Evolutionary conservation across 2,888 invertebrate species (phyloP).

Genomic region (Cinara cedri): DNA sequence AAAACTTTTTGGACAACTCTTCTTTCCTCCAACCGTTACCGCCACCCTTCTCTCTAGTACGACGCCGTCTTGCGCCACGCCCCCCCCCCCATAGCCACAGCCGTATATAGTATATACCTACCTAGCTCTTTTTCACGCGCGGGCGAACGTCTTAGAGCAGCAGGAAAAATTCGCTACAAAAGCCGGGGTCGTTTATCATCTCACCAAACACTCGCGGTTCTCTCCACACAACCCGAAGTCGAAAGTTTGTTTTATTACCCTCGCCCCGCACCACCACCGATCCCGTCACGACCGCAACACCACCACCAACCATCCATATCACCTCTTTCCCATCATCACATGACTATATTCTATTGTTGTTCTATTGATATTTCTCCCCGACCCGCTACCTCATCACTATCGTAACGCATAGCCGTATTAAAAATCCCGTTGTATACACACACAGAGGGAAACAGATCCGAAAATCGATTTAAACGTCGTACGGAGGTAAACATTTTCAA

Average conservation of each 20-base stretch:
- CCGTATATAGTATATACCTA: not conserved
- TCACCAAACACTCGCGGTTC: constrained; percentile 38
- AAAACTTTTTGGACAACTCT: constrained; percentile 54
- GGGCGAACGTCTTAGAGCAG: constrained; percentile 36
- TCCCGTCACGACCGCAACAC: not conserved
- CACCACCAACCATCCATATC: too few relatives aligned
- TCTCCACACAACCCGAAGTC: constrained; percentile 30
- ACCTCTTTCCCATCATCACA: too few relatives aligned
- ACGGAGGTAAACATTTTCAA: too few relatives aligned
- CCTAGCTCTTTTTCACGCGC: not conserved
- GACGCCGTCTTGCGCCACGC: too few relatives aligned
- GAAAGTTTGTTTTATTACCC: constrained; percentile 52
- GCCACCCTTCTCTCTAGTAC: not conserved
- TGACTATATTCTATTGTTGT: constrained; percentile 18
- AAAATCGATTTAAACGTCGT: constrained; percentile 15
- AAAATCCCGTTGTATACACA: not conserved
- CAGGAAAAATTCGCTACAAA: constrained; percentile 55
- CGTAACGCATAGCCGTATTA: constrained; percentile 18
- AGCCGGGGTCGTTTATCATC: constrained; percentile 56
- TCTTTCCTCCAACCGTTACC: not conserved
- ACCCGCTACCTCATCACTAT: not conserved
- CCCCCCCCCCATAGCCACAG: too few relatives aligned
- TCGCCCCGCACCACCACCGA: not conserved
- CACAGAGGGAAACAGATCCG: not conserved
- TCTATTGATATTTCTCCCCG: constrained; percentile 35